phyloP scores from a whole-genome alignment of 2,888 invertebrate species.

The Leptogaster cylindrica region DNA sequence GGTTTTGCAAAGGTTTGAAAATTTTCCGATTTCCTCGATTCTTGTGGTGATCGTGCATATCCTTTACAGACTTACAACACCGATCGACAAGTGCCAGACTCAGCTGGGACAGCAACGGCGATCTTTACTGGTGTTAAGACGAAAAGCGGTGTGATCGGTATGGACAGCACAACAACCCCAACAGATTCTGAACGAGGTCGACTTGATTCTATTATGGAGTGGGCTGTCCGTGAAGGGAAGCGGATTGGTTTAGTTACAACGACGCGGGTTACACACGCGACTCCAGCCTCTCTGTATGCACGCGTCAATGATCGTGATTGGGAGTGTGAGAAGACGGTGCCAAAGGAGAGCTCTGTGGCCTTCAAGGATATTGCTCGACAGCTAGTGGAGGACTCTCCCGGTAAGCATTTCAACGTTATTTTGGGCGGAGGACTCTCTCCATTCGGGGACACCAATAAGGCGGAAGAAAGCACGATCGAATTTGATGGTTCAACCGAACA shows the following conservation, averaged over 20 bases:
- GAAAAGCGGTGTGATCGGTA: conserved; percentile 66
- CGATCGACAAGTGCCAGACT: conserved; percentile 74
- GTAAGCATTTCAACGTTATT: conserved; percentile 68
- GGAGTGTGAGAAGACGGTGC: conserved; percentile 66
- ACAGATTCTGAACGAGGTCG: conserved; percentile 60
- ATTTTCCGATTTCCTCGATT: not conserved
- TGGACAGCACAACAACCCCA: conserved; percentile 57
- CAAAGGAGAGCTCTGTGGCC: conserved; percentile 55
- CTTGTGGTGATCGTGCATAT: conserved; percentile 6
- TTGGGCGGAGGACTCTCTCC: conserved; percentile 68
- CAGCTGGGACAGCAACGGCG: conserved; percentile 74
- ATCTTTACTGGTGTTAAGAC: conserved; percentile 70
- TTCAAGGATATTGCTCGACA: conserved; percentile 69
- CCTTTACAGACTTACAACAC: conserved; percentile 69
- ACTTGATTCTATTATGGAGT: conserved; percentile 64
- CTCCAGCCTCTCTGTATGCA: conserved; percentile 68
- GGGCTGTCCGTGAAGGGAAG: conserved; percentile 67
- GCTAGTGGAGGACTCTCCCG: conserved; percentile 68
- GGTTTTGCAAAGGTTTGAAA: conserved; percentile 68
- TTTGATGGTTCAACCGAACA: conserved; percentile 56
- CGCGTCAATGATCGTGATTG: conserved; percentile 66
- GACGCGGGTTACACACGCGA: conserved; percentile 71
- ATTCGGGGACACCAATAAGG: conserved; percentile 58
- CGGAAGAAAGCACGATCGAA: conserved; percentile 49
- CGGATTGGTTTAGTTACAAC: conserved; percentile 72